Evolutionary conservation across 2,888 invertebrate genomes (phyloP).

Genomic region (Chesias legatella): DNA sequence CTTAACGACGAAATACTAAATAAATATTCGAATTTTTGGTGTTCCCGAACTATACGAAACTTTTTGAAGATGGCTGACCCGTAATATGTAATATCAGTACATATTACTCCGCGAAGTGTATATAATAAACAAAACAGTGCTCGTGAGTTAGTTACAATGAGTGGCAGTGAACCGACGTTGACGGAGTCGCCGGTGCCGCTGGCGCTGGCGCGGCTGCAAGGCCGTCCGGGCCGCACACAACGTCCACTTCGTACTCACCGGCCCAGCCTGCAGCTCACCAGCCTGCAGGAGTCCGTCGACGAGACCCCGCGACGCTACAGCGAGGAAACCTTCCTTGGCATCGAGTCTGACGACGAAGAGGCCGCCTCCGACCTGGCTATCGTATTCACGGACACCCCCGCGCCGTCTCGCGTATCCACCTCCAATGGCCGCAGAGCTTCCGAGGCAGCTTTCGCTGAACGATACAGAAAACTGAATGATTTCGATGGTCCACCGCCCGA

Average conservation of each 20-base stretch:
- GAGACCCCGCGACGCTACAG: conserved; percentile 67
- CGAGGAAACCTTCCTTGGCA: conserved; percentile 52
- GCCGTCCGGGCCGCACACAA: conserved; percentile 50
- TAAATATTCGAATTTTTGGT: conserved; percentile 33
- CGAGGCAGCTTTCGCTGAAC: conserved; percentile 69
- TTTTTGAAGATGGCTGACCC: conserved; percentile 57
- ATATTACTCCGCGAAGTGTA: conserved; percentile 38
- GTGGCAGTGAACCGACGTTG: conserved; percentile 63
- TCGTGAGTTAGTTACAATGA: conserved; percentile 55
- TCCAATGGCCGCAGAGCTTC: conserved; percentile 71
- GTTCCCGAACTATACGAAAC: conserved; percentile 34
- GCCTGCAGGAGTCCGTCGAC: conserved; percentile 67
- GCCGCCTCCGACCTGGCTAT: conserved; percentile 54
- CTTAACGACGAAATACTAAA: conserved; percentile 26
- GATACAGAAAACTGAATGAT: conserved; percentile 68
- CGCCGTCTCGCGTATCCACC: conserved; percentile 42
- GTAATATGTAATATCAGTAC: conserved; percentile 38
- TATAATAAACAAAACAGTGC: conserved; percentile 39
- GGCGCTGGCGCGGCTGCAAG: conserved; percentile 67
- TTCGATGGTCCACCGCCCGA: conserved; percentile 68
- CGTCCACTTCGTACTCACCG: conserved; percentile 61
- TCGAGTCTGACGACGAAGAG: conserved; percentile 68
- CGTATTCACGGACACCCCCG: conserved; percentile 38
- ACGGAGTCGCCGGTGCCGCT: conserved; percentile 75
- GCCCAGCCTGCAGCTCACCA: conserved; percentile 69